Conservation (phyloP, 2,797 vertebrate species). For the Parauchenoglanis punctatus region DNA sequence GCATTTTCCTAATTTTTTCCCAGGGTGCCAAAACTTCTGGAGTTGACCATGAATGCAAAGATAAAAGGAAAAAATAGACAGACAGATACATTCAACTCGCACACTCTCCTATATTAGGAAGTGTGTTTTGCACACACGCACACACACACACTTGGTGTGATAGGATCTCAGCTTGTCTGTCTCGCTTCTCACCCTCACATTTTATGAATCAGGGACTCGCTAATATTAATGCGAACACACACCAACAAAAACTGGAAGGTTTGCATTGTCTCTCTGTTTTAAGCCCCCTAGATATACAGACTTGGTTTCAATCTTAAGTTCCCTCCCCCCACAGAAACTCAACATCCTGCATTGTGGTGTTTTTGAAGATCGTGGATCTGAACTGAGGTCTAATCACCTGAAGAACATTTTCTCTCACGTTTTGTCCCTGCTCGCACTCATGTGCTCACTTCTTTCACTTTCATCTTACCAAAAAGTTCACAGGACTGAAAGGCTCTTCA, state of each 20-base stretch:
- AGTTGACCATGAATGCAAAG: background rate
- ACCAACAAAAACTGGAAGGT: background rate
- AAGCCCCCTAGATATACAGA: background rate
- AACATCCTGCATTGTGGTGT: background rate
- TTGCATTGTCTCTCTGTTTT: background rate
- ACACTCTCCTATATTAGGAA: background rate
- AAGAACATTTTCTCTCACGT: background rate
- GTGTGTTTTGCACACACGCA: background rate
- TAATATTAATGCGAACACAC: background rate
- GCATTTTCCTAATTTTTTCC: background rate
- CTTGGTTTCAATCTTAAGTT: background rate
- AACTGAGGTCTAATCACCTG: background rate
- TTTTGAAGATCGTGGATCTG: background rate
- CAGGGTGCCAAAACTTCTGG: background rate
- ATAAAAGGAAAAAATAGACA: background rate
- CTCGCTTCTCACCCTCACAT: slow-evolving; percentile 1
- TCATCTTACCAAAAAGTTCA: background rate
- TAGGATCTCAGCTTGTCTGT: background rate
- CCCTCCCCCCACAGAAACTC: no score
- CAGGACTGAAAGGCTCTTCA: background rate
- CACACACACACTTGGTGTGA: background rate
- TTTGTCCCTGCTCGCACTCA: background rate
- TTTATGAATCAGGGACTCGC: background rate
- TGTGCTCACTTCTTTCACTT: background rate
- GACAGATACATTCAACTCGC: background rate